Percentiles rank a stretch among this genome's conserved stretches.
phyloP scores from a whole-genome alignment of 2,797 vertebrate species.

The Euthynnus affinis region DNA sequence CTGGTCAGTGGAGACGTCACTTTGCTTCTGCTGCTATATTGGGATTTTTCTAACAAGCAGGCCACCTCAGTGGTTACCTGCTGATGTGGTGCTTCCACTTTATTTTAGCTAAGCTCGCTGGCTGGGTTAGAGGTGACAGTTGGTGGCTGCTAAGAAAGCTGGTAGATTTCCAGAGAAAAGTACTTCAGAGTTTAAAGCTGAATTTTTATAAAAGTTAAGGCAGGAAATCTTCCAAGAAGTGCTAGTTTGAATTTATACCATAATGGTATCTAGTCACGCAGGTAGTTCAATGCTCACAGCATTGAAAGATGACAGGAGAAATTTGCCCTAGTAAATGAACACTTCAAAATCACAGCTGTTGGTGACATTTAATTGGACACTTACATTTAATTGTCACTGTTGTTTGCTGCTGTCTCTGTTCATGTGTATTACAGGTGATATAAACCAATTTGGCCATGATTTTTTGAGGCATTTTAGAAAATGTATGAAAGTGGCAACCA shows the following conservation, averaged over 20 bases:
- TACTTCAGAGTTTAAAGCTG: not conserved
- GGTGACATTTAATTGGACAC: too few relatives aligned
- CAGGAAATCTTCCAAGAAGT: not conserved
- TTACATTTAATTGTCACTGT: too few relatives aligned
- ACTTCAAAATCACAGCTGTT: too few relatives aligned
- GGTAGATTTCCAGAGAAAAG: not conserved
- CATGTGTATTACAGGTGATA: too few relatives aligned
- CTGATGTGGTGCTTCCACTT: not conserved
- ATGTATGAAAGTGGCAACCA: too few relatives aligned
- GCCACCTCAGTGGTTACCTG: conserved; percentile 8
- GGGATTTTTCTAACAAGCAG: conserved; percentile 39
- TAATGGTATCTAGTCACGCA: too few relatives aligned
- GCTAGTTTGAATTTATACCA: not conserved
- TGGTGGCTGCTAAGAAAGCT: not conserved
- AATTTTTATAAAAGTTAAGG: not conserved
- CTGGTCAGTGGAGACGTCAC: conserved; percentile 5
- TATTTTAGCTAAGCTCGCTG: not conserved
- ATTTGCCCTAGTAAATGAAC: too few relatives aligned
- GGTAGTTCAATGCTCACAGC: too few relatives aligned
- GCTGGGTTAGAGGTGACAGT: conserved; percentile 17
- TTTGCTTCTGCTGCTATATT: conserved; percentile 40
- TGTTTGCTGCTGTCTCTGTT: too few relatives aligned
- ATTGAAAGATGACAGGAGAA: too few relatives aligned
- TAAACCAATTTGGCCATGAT: too few relatives aligned
- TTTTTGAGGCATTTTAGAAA: too few relatives aligned